These are phyloP conservation scores for Platycnemis pennipes DNA, from an alignment of 2,888 invertebrate species.

Conservation along the genomic window DNA sequence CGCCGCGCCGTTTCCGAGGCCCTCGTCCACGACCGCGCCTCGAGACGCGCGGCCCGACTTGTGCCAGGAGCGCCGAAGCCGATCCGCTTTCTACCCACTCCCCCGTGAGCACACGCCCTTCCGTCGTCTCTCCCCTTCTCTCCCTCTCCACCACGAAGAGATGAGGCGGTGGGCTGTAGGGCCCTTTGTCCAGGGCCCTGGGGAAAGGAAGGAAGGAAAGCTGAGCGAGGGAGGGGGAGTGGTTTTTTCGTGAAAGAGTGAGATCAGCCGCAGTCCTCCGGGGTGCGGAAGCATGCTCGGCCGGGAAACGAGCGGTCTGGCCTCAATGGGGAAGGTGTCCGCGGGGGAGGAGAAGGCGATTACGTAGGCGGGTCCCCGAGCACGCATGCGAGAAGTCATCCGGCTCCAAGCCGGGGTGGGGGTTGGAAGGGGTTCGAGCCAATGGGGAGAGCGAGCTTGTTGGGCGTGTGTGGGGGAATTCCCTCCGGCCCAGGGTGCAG, in stretches of 20 bases:
- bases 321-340: background rate
- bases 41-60: background rate
- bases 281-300: constrained; percentile 20
- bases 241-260: background rate
- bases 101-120: background rate
- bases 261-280: background rate
- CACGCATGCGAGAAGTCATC: background rate
- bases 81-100: constrained; percentile 12
- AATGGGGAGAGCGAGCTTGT: background rate
- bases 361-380: background rate
- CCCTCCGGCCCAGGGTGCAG: background rate
- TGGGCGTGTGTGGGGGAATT: background rate
- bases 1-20: background rate
- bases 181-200: background rate
- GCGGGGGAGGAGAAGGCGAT: background rate
- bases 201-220: background rate
- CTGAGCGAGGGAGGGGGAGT: background rate
- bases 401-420: background rate
- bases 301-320: background rate
- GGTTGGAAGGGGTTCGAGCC: background rate
- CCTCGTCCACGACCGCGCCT: background rate
- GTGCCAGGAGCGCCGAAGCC: background rate
- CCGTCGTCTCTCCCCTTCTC: background rate
- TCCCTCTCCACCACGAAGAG: too few relatives aligned
- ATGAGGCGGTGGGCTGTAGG: too few relatives aligned